Base-by-base conservation (phyloP, 1,140 invertebrate species). In the Caenorhabditis briggsae region DNA sequence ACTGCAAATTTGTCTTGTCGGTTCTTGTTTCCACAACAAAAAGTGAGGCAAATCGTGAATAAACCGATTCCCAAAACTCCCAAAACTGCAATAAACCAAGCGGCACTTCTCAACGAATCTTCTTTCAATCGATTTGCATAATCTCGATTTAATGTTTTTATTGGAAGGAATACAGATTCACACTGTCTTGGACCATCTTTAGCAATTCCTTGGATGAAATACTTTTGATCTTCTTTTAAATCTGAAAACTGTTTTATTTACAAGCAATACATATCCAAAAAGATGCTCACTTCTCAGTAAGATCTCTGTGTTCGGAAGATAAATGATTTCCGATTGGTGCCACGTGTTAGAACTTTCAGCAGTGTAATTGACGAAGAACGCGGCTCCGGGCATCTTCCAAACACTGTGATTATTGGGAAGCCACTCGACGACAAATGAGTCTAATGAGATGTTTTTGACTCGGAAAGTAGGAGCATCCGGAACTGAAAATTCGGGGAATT, bases 41-140 rank as follows among this genome's bases (percentile, higher is more conserved):
- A 90, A 83, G 85, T 86, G 33, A 87, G 61, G 23, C 92, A 58
- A 43, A 92, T 82, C 16, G 84, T 85, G 33, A 89, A 64, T 11
- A 92, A 78, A 46, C 88, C 89, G 33, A 92, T 61, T n/a, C 85
- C 88, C 23, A 91, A 64, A 20, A 85, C 84, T 53, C 87, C 55
- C 25, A 92, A 41, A 50, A 92, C 87, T 58, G 89, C 87, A 46
- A 92, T 85, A 78, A 92, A 92, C 91, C 91, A 92, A 12, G 89
- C 90, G 53, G 91, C 91, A 23, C 82, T 90, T 82, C 89, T 89
- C 12, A 92, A 78, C 23, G 89, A 89, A 82, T 92, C 91, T 92
- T 88, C 58, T 88, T 88, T 53, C 9, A 48, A n/a, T 25, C 46
- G 55, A 64, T 55, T 74, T 84, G 33, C 56, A 50, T 25, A 53